These are phyloP conservation scores for Zosterops lateralis DNA, from an alignment of 2,113 vertebrate genomes.

Conservation along the genomic window DNA sequence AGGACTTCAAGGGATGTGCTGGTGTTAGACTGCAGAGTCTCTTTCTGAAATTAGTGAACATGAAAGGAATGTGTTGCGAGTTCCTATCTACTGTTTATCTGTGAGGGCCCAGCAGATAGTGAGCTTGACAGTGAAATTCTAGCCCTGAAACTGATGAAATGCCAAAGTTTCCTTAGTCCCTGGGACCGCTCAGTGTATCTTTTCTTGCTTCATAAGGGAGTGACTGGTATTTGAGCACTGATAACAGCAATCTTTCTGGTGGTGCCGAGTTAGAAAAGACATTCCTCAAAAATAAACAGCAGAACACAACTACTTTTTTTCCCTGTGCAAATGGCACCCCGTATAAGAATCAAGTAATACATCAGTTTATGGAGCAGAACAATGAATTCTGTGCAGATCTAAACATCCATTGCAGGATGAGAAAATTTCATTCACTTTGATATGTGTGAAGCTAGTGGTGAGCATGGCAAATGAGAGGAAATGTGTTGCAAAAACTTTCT, in stretches of 20 bases:
- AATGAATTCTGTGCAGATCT: not conserved
- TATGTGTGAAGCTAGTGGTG: not conserved
- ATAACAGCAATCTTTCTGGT: slow-evolving; percentile 78
- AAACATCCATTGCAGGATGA: not conserved
- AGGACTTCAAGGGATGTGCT: slow-evolving; percentile 63
- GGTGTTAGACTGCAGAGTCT: slow-evolving; percentile 48
- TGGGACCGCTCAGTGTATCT: slow-evolving; percentile 67
- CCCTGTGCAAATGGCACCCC: not conserved
- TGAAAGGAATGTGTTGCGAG: slow-evolving; percentile 78
- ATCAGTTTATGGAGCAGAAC: not conserved
- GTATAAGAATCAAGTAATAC: not conserved
- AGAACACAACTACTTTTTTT: slow-evolving; percentile 22
- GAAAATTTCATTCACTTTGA: not conserved
- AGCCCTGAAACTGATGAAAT: slow-evolving; percentile 77
- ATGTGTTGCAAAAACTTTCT: not conserved
- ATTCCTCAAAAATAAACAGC: slow-evolving; percentile 75
- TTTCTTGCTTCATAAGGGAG: slow-evolving; percentile 78
- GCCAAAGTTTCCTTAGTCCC: slow-evolving; percentile 62
- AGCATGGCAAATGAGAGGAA: not conserved
- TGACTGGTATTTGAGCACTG: slow-evolving; percentile 80
- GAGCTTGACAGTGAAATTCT: slow-evolving; percentile 78
- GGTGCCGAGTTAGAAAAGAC: slow-evolving; percentile 73
- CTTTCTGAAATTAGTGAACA: slow-evolving; percentile 68
- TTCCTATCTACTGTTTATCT: slow-evolving; percentile 76
- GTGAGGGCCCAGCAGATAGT: slow-evolving; percentile 66